phyloP scores from a whole-genome alignment of 2,888 invertebrate genomes.

The Thelaira solivaga region DNA sequence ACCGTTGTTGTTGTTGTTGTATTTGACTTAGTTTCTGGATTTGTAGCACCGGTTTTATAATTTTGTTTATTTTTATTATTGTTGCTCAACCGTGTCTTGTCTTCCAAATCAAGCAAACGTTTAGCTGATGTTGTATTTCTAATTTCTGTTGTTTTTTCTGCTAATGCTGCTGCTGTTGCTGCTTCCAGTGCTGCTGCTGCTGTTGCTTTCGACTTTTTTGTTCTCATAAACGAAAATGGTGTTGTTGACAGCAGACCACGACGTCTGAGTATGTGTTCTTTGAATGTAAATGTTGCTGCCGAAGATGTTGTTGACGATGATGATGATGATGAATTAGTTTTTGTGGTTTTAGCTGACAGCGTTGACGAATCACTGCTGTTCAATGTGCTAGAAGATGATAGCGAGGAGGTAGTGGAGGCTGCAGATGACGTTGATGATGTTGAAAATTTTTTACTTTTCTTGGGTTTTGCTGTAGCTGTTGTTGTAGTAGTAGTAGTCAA shows the following conservation, averaged over 20 bases:
- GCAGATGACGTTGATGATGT: slow-evolving; percentile 39
- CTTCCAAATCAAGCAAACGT: slow-evolving; percentile 45
- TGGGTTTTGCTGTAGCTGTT: slow-evolving; percentile 50
- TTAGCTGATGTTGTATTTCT: slow-evolving; percentile 56
- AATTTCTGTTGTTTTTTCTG: slow-evolving; percentile 37
- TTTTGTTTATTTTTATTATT: slow-evolving; percentile 64
- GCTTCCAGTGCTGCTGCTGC: slow-evolving; percentile 23
- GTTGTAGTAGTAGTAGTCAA: background rate
- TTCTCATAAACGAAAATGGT: slow-evolving; percentile 69
- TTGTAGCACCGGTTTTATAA: slow-evolving; percentile 37
- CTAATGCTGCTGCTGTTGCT: slow-evolving; percentile 8
- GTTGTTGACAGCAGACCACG: slow-evolving; percentile 53
- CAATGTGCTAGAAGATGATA: slow-evolving; percentile 38
- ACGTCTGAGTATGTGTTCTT: slow-evolving; percentile 53
- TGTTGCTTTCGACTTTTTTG: slow-evolving; percentile 68
- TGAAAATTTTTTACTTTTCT: slow-evolving; percentile 47
- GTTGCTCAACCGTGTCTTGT: slow-evolving; percentile 63
- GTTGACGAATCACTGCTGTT: slow-evolving; percentile 35
- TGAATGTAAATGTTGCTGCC: slow-evolving; percentile 46
- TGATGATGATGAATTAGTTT: slow-evolving; percentile 37
- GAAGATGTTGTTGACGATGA: slow-evolving; percentile 27
- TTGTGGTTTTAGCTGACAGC: slow-evolving; percentile 32
- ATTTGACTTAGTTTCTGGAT: slow-evolving; percentile 55
- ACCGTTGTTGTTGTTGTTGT: slow-evolving; percentile 10
- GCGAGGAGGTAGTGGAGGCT: slow-evolving; percentile 44